Conservation (phyloP, 2,113 vertebrate genomes). For the Tricholaema leucomelas region DNA sequence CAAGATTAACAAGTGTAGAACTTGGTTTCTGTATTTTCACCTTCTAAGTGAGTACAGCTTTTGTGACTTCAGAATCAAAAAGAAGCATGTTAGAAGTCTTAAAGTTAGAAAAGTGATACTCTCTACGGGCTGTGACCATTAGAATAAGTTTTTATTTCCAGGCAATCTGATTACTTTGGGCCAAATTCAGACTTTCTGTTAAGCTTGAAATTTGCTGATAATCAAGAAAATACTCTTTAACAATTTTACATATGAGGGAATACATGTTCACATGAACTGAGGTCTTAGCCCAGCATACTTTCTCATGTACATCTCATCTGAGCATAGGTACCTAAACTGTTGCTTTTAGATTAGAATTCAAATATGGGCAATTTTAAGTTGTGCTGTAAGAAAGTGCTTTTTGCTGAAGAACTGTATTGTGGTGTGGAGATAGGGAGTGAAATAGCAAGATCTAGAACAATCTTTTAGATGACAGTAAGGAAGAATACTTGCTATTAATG, state of each 20-base stretch:
- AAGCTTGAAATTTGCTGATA: background rate
- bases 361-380: background rate
- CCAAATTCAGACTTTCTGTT: background rate
- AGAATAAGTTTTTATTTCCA: background rate
- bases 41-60: background rate
- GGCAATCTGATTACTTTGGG: background rate
- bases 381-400: background rate
- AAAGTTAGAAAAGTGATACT: background rate
- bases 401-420: background rate
- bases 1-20: background rate
- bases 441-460: background rate
- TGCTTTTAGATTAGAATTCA: constrained; percentile 5
- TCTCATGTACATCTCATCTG: background rate
- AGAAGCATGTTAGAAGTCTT: background rate
- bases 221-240: background rate
- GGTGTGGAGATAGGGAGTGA: background rate
- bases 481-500: background rate
- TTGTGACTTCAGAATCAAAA: background rate
- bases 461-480: background rate
- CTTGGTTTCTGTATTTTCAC: background rate
- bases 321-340: background rate
- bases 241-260: background rate
- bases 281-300: background rate
- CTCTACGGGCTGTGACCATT: background rate
- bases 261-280: background rate